A percentile compares a stretch with the other conserved stretches of the same genome.
Evolutionary conservation across 2,797 vertebrate genomes (phyloP).

Genomic region (Tympanoctomys barrerae): DNA sequence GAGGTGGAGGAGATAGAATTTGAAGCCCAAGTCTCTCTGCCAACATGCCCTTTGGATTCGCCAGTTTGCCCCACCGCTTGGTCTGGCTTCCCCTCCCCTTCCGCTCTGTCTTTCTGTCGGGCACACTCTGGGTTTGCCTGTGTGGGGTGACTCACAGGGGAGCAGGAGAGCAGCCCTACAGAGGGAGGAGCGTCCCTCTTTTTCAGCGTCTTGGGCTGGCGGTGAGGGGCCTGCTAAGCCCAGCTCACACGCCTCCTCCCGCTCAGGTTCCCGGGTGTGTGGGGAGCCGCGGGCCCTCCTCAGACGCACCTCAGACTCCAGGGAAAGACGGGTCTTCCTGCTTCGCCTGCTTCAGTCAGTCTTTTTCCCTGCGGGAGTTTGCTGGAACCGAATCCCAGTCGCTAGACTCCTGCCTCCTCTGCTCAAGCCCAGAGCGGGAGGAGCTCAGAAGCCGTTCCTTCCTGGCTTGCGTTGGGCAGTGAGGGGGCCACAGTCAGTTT

Average conservation of each 20-base stretch:
- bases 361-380: background rate
- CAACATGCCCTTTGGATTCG: background rate
- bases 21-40: background rate
- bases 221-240: constrained; percentile 60
- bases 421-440: background rate
- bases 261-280: constrained; percentile 30
- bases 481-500: background rate
- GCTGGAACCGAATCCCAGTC: background rate
- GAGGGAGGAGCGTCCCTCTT: constrained; percentile 71
- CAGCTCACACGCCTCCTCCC: constrained; percentile 34
- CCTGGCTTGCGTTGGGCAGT: background rate
- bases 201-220: constrained; percentile 49
- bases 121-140: constrained; percentile 60
- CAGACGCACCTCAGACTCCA: constrained; percentile 25
- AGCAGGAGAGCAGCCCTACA: constrained; percentile 12
- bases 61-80: background rate
- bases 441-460: background rate
- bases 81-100: background rate
- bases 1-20: background rate
- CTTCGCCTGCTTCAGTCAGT: background rate
- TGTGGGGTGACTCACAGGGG: constrained; percentile 61
- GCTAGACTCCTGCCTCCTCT: background rate
- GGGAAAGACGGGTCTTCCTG: background rate
- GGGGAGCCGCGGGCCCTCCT: constrained; percentile 27
- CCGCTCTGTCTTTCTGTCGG: constrained; percentile 15